These are phyloP conservation scores for Lithophane ornitopus DNA, from an alignment of 2,888 invertebrate species.

Conservation along the genomic window DNA sequence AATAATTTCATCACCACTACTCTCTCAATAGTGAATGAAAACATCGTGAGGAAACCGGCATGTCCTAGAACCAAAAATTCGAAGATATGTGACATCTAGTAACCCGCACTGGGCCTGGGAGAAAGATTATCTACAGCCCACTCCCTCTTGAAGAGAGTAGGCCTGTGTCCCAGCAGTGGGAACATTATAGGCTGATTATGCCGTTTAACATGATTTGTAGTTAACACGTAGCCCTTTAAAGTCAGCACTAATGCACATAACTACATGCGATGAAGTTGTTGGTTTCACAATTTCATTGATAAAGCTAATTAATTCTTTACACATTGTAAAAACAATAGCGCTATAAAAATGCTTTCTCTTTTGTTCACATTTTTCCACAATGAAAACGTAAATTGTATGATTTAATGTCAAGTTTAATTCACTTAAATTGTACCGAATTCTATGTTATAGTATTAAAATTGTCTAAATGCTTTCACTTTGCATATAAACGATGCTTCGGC, in stretches of 20 bases:
- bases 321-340: slow-evolving; percentile 26
- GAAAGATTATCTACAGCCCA: too few species aligned
- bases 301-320: slow-evolving; percentile 30
- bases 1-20: too few species aligned
- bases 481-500: slow-evolving; percentile 23
- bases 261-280: neutral
- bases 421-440: slow-evolving; percentile 31
- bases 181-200: too few species aligned
- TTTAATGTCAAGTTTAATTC: slow-evolving; percentile 33
- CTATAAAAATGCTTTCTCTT: slow-evolving; percentile 44
- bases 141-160: too few species aligned
- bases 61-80: too few species aligned
- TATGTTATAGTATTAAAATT: slow-evolving; percentile 20
- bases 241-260: neutral
- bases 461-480: slow-evolving; percentile 55
- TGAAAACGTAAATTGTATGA: slow-evolving; percentile 10
- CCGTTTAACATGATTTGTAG: too few species aligned
- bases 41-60: too few species aligned
- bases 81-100: too few species aligned
- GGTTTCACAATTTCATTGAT: neutral
- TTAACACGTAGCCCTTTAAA: neutral
- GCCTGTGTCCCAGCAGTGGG: too few species aligned
- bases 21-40: too few species aligned
- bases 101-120: too few species aligned
- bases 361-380: slow-evolving; percentile 15